phyloP scores from a whole-genome alignment of 2,888 invertebrate species.

The Drosophila pegasa region DNA sequence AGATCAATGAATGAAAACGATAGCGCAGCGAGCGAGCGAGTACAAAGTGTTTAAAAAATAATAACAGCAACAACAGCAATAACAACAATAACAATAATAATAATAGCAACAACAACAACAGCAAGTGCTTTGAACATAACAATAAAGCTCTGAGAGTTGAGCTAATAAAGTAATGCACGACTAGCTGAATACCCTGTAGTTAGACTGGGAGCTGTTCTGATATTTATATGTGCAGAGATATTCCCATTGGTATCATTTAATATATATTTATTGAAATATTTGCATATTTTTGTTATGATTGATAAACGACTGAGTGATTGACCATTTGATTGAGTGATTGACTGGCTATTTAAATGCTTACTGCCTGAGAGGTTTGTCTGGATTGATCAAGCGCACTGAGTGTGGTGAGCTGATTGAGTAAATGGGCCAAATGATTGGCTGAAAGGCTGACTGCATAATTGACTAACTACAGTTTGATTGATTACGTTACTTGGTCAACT shows the following conservation, averaged over 20 bases:
- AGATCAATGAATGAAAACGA: constrained; percentile 76
- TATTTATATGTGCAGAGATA: no score
- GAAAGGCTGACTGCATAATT: no score
- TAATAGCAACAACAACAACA: constrained; percentile 14
- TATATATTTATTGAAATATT: neutral
- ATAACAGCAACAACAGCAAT: constrained; percentile 22
- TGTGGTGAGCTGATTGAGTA: no score
- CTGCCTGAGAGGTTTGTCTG: no score
- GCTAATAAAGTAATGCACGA: neutral
- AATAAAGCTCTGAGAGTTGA: constrained; percentile 1
- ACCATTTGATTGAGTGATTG: no score
- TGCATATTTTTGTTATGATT: neutral
- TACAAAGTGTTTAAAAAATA: constrained; percentile 50
- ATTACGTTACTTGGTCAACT: neutral
- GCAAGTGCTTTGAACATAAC: constrained; percentile 15
- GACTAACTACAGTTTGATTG: no score
- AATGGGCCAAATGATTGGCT: no score
- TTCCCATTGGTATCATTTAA: no score
- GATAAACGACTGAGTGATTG: neutral
- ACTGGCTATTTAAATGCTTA: no score
- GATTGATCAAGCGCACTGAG: no score
- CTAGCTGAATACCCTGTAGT: neutral
- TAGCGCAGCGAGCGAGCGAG: constrained; percentile 41
- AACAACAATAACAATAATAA: constrained; percentile 4
- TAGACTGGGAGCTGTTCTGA: neutral